These are phyloP conservation scores for Vicugna pacos DNA, from an alignment of 2,113 vertebrate genomes.

Conservation along the genomic window DNA sequence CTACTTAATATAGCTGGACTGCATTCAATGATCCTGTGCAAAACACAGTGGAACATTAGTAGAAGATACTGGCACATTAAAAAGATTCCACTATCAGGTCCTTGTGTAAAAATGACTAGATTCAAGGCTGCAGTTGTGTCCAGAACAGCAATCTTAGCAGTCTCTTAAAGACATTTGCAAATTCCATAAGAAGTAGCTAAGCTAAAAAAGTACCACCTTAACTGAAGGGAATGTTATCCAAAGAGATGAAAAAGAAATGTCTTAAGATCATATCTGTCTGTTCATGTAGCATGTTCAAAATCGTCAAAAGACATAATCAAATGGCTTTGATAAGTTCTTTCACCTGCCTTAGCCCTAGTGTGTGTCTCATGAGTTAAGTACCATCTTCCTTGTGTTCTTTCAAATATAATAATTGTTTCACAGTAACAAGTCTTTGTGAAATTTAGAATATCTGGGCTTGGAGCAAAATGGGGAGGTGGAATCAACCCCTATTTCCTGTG, in stretches of 20 bases:
- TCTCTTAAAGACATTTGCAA: slow-evolving; percentile 65
- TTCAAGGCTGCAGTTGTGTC: slow-evolving; percentile 63
- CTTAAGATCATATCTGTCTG: slow-evolving; percentile 28
- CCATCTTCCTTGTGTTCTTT: slow-evolving; percentile 21
- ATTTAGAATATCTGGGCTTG: slow-evolving; percentile 46
- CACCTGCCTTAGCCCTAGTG: slow-evolving; percentile 25
- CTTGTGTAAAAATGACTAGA: slow-evolving; percentile 86
- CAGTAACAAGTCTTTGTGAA: slow-evolving; percentile 14
- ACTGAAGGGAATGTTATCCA: not conserved
- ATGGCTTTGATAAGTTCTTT: not conserved
- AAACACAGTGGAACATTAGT: slow-evolving; percentile 86
- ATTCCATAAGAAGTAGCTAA: slow-evolving; percentile 37
- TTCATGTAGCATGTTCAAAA: not conserved
- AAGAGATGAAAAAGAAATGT: slow-evolving; percentile 34
- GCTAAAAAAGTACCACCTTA: slow-evolving; percentile 10
- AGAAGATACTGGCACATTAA: slow-evolving; percentile 83
- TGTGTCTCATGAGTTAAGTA: slow-evolving; percentile 28
- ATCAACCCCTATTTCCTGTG: not conserved
- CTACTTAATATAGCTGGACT: slow-evolving; percentile 23
- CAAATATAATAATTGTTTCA: slow-evolving; percentile 44
- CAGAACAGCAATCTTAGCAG: slow-evolving; percentile 44
- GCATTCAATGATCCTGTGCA: slow-evolving; percentile 80
- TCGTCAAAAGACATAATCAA: not conserved
- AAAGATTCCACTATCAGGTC: slow-evolving; percentile 86
- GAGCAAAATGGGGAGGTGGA: not conserved